Percentiles rank a stretch among this genome's conserved stretches.
phyloP scores from a whole-genome alignment of 2,888 invertebrate genomes.

The Cremastinae sp. region DNA sequence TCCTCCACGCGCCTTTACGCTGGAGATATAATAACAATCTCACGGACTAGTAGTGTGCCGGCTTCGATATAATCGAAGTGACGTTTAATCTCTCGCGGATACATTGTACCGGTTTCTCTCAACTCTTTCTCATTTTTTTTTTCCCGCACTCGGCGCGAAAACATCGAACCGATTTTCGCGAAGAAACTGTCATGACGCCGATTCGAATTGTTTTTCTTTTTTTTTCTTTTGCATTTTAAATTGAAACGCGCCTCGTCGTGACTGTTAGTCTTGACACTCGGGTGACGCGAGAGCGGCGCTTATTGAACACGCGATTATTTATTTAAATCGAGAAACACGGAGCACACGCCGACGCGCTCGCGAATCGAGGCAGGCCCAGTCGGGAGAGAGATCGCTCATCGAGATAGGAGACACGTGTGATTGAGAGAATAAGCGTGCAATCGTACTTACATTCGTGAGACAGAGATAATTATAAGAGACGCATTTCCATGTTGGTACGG shows the following conservation, averaged over 20 bases:
- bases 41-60: conserved; percentile 37
- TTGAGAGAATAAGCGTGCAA: not conserved
- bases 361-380: no score
- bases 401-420: conserved; percentile 15
- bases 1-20: not conserved
- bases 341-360: no score
- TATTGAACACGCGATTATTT: conserved; percentile 2
- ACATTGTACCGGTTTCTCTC: not conserved
- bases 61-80: conserved; percentile 28
- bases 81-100: conserved; percentile 20
- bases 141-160: no score
- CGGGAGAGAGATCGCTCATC: no score
- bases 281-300: conserved; percentile 2
- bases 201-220: no score
- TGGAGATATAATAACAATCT: conserved; percentile 18
- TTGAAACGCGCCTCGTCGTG: no score
- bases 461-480: not conserved
- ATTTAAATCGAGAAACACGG: not conserved
- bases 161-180: no score
- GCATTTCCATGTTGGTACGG: conserved; percentile 7
- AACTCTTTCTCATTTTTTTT: no score
- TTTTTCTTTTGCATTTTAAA: no score
- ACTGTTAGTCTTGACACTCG: no score
- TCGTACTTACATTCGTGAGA: not conserved
- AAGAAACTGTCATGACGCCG: no score